A percentile compares a stretch with the other conserved stretches of the same genome.
Conservation (phyloP, 1,140 invertebrate species). For the Aethina tumida region DNA sequence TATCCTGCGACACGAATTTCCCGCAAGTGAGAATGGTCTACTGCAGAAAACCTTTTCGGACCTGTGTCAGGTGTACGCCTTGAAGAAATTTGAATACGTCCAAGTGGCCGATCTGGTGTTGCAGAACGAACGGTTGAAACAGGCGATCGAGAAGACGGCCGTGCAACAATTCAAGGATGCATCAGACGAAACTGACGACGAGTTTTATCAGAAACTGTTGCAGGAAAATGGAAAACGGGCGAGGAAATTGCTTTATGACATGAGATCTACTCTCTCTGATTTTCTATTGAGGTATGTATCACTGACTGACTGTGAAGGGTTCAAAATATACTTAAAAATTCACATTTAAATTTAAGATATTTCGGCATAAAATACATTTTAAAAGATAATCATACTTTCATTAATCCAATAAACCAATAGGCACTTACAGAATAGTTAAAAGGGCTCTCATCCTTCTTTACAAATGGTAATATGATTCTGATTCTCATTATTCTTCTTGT, state of each 20-base stretch:
- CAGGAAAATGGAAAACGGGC: conserved; percentile 51
- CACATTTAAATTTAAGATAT: no score
- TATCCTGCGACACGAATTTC: conserved; percentile 49
- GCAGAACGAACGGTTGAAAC: conserved; percentile 56
- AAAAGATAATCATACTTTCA: no score
- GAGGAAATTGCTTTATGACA: conserved; percentile 53
- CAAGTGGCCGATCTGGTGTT: conserved; percentile 53
- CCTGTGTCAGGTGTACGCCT: conserved; percentile 46
- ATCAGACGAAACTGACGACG: conserved; percentile 36
- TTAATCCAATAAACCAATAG: no score
- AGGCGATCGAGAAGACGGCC: conserved; percentile 55
- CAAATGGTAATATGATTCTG: conserved; percentile 20
- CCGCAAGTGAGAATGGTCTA: conserved; percentile 41
- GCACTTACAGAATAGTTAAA: no score
- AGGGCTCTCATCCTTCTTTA: conserved; percentile 4
- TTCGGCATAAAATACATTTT: no score
- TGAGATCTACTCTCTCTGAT: conserved; percentile 63
- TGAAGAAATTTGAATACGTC: conserved; percentile 50
- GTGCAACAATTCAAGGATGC: conserved; percentile 38
- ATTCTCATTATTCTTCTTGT: conserved; percentile 22
- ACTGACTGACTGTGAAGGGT: no score
- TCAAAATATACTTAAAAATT: no score
- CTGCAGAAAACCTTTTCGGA: conserved; percentile 51
- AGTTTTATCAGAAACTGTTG: conserved; percentile 41
- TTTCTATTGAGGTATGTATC: conserved; percentile 53